phyloP scores from a whole-genome alignment of 1,140 invertebrate genomes.

The Drosophila nebulosa region DNA sequence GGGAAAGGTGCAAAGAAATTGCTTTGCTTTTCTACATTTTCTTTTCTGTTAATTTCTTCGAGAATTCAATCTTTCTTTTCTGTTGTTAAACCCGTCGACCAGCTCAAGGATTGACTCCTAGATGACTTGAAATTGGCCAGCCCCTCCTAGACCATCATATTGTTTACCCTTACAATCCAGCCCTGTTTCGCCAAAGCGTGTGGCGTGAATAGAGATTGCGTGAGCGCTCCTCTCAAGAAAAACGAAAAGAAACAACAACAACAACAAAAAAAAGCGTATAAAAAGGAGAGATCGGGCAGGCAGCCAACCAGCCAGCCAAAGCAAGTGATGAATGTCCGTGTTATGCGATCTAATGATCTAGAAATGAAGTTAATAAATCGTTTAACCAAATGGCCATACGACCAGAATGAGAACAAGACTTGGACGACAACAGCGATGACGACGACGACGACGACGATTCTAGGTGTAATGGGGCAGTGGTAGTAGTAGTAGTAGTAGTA shows the following conservation, averaged over 20 bases:
- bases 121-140: too few species aligned
- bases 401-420: not conserved
- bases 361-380: constrained; percentile 80
- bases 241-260: constrained; percentile 6
- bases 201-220: constrained; percentile 53
- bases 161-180: too few species aligned
- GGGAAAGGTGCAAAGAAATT: too few species aligned
- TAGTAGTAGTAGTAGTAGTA: too few species aligned
- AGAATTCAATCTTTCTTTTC: too few species aligned
- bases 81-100: too few species aligned
- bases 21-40: too few species aligned
- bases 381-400: constrained; percentile 58
- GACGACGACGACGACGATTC: not conserved
- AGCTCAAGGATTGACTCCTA: too few species aligned
- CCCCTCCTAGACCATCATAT: not conserved
- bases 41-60: too few species aligned
- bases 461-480: constrained; percentile 5
- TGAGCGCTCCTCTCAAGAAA: constrained; percentile 58
- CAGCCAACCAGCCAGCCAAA: constrained; percentile 23
- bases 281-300: not conserved
- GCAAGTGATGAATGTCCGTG: constrained; percentile 79
- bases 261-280: constrained; percentile 6
- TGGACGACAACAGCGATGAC: not conserved
- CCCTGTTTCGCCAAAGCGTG: not conserved
- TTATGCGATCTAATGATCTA: constrained; percentile 80